Evolutionary conservation across 2,888 invertebrate genomes (phyloP), one percentile per base, ranked within the genome.

Genomic region (Tanaodytes sp.): DNA sequence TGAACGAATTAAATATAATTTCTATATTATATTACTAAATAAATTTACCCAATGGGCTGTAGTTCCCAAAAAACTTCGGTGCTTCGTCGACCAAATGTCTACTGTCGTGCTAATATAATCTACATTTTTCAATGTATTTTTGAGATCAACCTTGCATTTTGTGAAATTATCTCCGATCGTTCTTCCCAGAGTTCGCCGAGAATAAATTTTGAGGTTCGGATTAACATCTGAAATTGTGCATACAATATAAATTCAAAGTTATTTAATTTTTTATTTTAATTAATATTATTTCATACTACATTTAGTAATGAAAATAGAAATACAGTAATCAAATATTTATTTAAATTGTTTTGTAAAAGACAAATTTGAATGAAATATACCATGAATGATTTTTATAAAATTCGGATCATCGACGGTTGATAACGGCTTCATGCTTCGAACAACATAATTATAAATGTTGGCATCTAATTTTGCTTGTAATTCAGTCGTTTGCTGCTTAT

Each of bases 31-130:
- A 15, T 14, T 15, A 15, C 15, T 16, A 31, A 30, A 11, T n/a
- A 6, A 16, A 30, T 31, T 15, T 31, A 42, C 16, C 31, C 46
- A 46, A 30, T 30, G 31, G 3, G 46, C 31, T 2, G 46, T 30
- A 3, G 46, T 12, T 27, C 27, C 27, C 12, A 45, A 12, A 46
- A 46, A 46, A n/a, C 46, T 46, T 4, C 46, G 46, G 11, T 46
- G 46, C 18, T 46, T 46, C 18, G 46, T 46, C 9, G 46, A 46
- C 46, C 46, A 46, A 16, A 46, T 33, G n/a, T 46, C 46, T 9
- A 33, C 46, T 4, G 46, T 46, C 2, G n/a, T 46, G n/a, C 31
- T n/a, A 11, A 46, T 18, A n/a, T 46, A 46, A 16, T 46, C n/a
- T 1, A 46, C 18, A 9, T 2, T 30, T 45, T n/a, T n/a, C n/a